Evolutionary conservation across 2,888 invertebrate genomes (phyloP).

Genomic region (Zonitis immaculata): DNA sequence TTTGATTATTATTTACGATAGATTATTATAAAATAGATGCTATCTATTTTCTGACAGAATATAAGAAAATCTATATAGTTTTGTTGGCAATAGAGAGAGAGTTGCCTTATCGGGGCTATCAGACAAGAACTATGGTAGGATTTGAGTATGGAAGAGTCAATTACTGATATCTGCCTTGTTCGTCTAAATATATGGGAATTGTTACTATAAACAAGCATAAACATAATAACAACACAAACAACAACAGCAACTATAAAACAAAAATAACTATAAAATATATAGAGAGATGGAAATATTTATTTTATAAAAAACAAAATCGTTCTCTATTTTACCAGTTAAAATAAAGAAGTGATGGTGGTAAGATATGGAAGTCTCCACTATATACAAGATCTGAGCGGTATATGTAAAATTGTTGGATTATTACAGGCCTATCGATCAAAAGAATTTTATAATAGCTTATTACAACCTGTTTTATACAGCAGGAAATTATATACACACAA

Average conservation of each 20-base stretch:
- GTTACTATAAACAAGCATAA: conserved; percentile 22
- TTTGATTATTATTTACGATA: too few relatives aligned
- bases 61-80: neutral
- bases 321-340: conserved; percentile 24
- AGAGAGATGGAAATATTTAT: too few relatives aligned
- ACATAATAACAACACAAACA: too few relatives aligned
- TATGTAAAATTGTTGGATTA: conserved; percentile 32
- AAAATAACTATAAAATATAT: too few relatives aligned
- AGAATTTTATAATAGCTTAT: conserved; percentile 34
- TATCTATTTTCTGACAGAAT: neutral
- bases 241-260: too few relatives aligned
- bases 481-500: conserved; percentile 24
- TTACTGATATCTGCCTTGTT: conserved; percentile 8
- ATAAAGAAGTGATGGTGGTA: conserved; percentile 23
- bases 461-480: conserved; percentile 31
- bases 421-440: conserved; percentile 36
- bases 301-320: conserved; percentile 25
- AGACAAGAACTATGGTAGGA: conserved; percentile 11
- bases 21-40: too few relatives aligned
- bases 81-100: neutral
- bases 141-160: conserved; percentile 14
- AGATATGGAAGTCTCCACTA: conserved; percentile 30
- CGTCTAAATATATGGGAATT: conserved; percentile 20
- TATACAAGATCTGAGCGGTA: too few relatives aligned
- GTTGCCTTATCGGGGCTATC: neutral